These are phyloP conservation scores for Phataginus tricuspis DNA, from an alignment of 2,797 vertebrate species.

Conservation along the genomic window DNA sequence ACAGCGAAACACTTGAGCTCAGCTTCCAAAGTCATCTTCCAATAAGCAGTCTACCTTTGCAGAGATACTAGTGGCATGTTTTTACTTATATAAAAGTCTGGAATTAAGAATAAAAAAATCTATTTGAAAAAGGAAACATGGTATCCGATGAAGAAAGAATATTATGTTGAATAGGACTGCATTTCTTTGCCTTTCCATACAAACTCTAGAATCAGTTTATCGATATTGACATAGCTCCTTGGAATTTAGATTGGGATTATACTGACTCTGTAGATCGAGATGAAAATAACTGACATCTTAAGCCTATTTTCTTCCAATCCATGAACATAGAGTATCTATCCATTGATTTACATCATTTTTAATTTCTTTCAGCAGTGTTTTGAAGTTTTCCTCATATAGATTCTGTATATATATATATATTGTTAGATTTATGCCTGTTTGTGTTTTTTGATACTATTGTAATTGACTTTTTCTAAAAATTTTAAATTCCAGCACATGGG, in stretches of 20 bases:
- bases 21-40: slow-evolving; percentile 29
- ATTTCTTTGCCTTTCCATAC: not conserved
- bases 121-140: not conserved
- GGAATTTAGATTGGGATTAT: not conserved
- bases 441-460: not conserved
- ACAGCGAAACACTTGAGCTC: not conserved
- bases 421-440: not conserved
- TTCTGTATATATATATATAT: not conserved
- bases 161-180: not conserved
- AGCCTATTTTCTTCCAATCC: not conserved
- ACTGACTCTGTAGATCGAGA: not conserved
- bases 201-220: not conserved
- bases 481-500: not conserved
- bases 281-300: not conserved
- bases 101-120: not conserved
- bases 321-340: not conserved
- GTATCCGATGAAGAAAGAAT: not conserved
- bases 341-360: not conserved
- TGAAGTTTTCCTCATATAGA: not conserved
- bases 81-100: not conserved
- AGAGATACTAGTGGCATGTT: not conserved
- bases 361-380: not conserved
- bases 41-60: not conserved
- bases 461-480: not conserved
- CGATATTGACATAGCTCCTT: not conserved